Percentiles rank a stretch among this genome's conserved stretches.
These are phyloP conservation scores for Ectropis grisescens DNA, from an alignment of 1,140 invertebrate genomes.

Conservation along the genomic window DNA sequence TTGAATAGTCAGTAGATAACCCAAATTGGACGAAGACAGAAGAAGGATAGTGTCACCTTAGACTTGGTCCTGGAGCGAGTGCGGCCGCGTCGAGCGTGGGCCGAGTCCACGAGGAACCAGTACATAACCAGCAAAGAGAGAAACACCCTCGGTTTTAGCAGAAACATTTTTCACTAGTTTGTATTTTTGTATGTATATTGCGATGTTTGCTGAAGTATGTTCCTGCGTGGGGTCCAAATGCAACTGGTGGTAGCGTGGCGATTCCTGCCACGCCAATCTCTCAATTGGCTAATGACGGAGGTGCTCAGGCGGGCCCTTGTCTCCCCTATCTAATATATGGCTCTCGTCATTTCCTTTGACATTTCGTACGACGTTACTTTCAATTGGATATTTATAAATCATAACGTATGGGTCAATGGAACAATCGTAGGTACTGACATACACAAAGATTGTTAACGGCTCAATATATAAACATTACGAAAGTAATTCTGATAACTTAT, in stretches of 20 bases:
- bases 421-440: neutral
- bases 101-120: conserved; percentile 34
- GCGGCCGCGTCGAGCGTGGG: conserved; percentile 72
- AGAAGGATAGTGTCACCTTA: too few species aligned
- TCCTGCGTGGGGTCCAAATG: conserved; percentile 16
- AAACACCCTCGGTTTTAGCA: conserved; percentile 27
- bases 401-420: conserved; percentile 7
- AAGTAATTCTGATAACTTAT: too few species aligned
- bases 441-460: too few species aligned
- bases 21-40: too few species aligned
- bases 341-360: conserved; percentile 40
- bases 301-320: conserved; percentile 40
- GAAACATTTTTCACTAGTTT: conserved; percentile 23
- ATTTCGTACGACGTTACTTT: conserved; percentile 26
- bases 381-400: conserved; percentile 15
- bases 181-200: neutral
- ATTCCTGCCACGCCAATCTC: conserved; percentile 33
- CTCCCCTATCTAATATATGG: conserved; percentile 34
- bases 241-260: conserved; percentile 20
- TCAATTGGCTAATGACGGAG: conserved; percentile 55
- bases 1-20: too few species aligned
- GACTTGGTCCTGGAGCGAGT: conserved; percentile 79
- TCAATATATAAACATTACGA: too few species aligned
- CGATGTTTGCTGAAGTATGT: conserved; percentile 3
- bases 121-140: conserved; percentile 44